These are phyloP conservation scores for Megastigmus dorsalis DNA, from an alignment of 2,888 invertebrate species.

Conservation along the genomic window DNA sequence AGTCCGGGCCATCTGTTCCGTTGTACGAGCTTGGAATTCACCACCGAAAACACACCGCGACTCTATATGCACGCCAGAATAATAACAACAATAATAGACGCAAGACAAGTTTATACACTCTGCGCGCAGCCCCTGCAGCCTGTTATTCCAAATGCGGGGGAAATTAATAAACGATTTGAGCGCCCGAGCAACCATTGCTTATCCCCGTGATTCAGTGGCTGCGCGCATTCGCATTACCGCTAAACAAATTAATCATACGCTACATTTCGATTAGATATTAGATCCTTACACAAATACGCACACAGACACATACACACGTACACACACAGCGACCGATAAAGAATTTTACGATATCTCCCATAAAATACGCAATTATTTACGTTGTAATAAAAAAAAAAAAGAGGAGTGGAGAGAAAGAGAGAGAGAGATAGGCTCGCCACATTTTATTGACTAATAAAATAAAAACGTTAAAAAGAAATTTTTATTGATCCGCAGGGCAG, in stretches of 20 bases:
- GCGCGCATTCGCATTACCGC: no score
- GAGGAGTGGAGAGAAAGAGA: background rate
- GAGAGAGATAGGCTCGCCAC: background rate
- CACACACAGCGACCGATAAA: background rate
- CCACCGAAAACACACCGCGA: no score
- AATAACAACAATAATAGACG: no score
- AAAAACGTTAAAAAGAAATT: conserved; percentile 11
- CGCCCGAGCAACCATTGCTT: no score
- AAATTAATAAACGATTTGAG: no score
- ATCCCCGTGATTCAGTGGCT: background rate
- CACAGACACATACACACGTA: background rate
- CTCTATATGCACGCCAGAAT: no score
- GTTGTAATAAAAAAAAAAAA: conserved; percentile 2
- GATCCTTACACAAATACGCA: background rate
- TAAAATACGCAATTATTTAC: conserved; percentile 37
- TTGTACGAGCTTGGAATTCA: no score
- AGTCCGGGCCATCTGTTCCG: no score
- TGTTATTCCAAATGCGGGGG: no score
- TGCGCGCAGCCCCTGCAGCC: no score
- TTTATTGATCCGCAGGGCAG: no score
- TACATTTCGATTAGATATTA: conserved; percentile 3
- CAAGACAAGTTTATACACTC: no score
- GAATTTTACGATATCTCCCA: conserved; percentile 11
- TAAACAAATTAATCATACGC: background rate
- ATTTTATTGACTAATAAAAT: conserved; percentile 49